These are phyloP conservation scores for Acanthosepion lycidas DNA, from an alignment of 2,888 invertebrate species.

Conservation along the genomic window DNA sequence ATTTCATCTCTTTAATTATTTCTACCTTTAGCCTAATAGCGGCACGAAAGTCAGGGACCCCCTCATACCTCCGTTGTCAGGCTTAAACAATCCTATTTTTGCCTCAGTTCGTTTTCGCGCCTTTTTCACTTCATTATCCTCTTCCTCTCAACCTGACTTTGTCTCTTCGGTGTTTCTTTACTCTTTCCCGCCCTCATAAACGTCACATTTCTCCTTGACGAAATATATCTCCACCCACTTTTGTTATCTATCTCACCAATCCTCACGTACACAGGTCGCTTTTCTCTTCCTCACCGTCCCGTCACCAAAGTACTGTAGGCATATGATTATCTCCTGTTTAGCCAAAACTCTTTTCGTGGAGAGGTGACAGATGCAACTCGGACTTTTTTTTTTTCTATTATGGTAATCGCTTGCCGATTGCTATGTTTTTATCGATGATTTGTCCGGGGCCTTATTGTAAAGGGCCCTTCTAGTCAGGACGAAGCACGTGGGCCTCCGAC, in stretches of 20 bases:
- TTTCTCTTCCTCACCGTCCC: not conserved
- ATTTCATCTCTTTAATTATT: too few species aligned
- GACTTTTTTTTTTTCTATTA: not conserved
- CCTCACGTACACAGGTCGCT: not conserved
- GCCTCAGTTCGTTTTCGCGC: not conserved
- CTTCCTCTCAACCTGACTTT: not conserved
- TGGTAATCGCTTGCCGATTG: not conserved
- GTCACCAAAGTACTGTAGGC: not conserved
- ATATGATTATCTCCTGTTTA: not conserved
- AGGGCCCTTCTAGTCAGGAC: not conserved
- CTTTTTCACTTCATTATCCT: not conserved
- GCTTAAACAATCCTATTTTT: too few species aligned
- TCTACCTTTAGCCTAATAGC: too few species aligned
- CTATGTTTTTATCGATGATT: not conserved
- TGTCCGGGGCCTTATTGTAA: not conserved
- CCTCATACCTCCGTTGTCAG: too few species aligned
- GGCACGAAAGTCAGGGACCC: too few species aligned
- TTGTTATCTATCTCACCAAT: not conserved
- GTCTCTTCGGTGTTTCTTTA: not conserved
- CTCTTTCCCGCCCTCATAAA: not conserved
- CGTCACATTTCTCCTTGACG: not conserved
- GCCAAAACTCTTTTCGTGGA: not conserved
- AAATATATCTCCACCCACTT: not conserved
- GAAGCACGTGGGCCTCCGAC: not conserved
- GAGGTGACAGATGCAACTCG: constrained; percentile 8